Conservation (phyloP, 2,113 vertebrate species). For the Gasterosteus nipponicus region DNA sequence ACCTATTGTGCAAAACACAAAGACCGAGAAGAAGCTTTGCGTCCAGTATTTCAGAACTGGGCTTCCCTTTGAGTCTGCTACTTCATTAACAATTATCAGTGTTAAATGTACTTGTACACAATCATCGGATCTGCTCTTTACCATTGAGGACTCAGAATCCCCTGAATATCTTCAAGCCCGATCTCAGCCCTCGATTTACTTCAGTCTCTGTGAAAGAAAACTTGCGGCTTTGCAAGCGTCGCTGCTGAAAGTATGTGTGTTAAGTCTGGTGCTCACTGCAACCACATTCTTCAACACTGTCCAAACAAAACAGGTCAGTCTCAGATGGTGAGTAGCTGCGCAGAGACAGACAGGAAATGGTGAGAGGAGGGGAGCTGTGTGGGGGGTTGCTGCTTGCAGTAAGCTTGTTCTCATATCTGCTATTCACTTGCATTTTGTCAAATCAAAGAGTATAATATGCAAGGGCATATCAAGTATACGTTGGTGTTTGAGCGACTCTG, state of each 20-base stretch:
- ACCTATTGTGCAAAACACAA: constrained; percentile 24
- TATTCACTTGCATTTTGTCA: constrained; percentile 24
- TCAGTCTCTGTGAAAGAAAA: constrained; percentile 29
- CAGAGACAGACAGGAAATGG: constrained; percentile 77
- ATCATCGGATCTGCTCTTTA: no score
- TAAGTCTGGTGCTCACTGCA: constrained; percentile 42
- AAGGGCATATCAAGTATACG: constrained; percentile 13
- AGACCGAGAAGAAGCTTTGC: not conserved
- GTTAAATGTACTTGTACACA: not conserved
- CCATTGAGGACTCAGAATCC: no score
- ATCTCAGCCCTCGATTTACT: constrained; percentile 10
- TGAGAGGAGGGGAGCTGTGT: constrained; percentile 19
- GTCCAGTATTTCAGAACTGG: not conserved
- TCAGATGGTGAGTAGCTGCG: constrained; percentile 62
- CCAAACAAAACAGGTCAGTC: constrained; percentile 77
- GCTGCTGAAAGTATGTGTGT: constrained; percentile 42
- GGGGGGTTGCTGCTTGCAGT: constrained; percentile 15
- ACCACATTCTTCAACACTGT: constrained; percentile 73
- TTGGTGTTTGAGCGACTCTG: constrained; percentile 1
- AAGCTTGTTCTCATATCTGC: constrained; percentile 47
- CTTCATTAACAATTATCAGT: not conserved
- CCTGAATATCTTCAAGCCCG: no score
- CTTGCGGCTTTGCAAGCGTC: constrained; percentile 41
- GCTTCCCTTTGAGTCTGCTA: constrained; percentile 2
- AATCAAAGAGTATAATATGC: constrained; percentile 9